These are phyloP conservation scores for Drosophila meridionalis DNA, from an alignment of 2,888 invertebrate genomes.

Conservation along the genomic window DNA sequence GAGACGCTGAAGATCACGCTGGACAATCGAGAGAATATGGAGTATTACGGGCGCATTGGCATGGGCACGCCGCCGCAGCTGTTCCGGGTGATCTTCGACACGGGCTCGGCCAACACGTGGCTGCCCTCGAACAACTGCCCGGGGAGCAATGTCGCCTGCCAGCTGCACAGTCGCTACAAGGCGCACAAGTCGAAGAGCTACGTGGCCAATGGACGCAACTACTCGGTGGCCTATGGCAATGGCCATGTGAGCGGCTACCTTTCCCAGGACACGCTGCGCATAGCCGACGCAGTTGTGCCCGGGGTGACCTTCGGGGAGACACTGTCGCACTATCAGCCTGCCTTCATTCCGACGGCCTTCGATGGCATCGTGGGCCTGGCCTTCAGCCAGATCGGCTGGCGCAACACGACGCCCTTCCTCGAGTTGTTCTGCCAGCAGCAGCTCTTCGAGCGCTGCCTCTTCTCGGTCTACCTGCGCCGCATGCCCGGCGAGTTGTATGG, in stretches of 20 bases:
- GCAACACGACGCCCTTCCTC: slow-evolving; percentile 45
- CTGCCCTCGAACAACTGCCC: slow-evolving; percentile 98
- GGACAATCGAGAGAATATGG: slow-evolving; percentile 44
- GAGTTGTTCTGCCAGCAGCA: slow-evolving; percentile 39
- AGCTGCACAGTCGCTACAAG: slow-evolving; percentile 98
- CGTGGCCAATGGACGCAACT: slow-evolving; percentile 92
- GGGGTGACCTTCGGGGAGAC: slow-evolving; percentile 55
- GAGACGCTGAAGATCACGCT: slow-evolving; percentile 24
- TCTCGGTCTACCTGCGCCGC: slow-evolving; percentile 55
- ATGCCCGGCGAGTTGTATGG: slow-evolving; percentile 17
- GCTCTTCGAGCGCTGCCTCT: slow-evolving; percentile 40
- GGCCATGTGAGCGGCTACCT: slow-evolving; percentile 97
- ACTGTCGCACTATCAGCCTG: slow-evolving; percentile 31
- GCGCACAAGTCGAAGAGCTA: slow-evolving; percentile 93
- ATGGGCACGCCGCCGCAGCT: slow-evolving; percentile 96
- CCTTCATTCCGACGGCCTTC: slow-evolving; percentile 41
- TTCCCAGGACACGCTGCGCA: slow-evolving; percentile 89
- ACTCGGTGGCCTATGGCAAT: slow-evolving; percentile 96
- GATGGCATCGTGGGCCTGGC: slow-evolving; percentile 65
- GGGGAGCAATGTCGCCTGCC: slow-evolving; percentile 94
- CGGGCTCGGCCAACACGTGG: slow-evolving; percentile 99
- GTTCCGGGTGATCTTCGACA: slow-evolving; percentile 98
- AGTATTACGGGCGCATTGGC: slow-evolving; percentile 95
- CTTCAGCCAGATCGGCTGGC: slow-evolving; percentile 45
- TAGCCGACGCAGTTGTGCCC: slow-evolving; percentile 35